Evolutionary conservation across 2,888 invertebrate species (phyloP), one percentile per base, ranked within the genome.

Genomic region (Enoplolaimus lenunculus): DNA sequence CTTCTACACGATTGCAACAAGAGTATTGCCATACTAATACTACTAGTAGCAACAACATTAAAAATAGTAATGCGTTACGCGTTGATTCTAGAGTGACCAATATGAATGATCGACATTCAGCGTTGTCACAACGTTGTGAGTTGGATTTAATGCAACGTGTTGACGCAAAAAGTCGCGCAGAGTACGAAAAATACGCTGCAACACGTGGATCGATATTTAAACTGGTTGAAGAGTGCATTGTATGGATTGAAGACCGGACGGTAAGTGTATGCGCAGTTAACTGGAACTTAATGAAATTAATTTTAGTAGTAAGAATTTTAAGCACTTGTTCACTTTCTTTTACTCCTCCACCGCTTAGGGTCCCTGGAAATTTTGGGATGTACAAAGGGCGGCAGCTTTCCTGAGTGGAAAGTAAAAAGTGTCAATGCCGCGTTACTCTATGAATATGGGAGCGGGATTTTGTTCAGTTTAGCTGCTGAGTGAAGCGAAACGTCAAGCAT

Each of bases 171-270:
- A 62, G 88, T 90, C 75, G 88, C 90, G 34, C 83, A 35, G 70
- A 70, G 65, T 13, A 74, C 73, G 57, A 68, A 71, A 71, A 75
- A 26, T 73, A 76, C 31, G 74, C 74, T 62, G 68, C 72, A 62
- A 73, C 74, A 66, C 71, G 77, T 31, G 74, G 93, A 83, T 90
- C 91, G 69, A 89, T 90, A 80, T 97, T 97, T 87, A 87, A 89
- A 74, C 89, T 90, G 79, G 85, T 97, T 71, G 90, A 91, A 80
- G 93, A 97, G 79, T 92, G 93, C 78, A 88, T 91, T 70, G 90
- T 90, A 79, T 97, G 97, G 97, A 93, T 95, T 81, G 90, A 90
- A 81, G 89, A 87, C 74, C 91, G 90, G 84, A 84, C 93, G 87
- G 84, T 83, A 72, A 75, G 77, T 75, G 31, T n/a, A 26, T 26